A percentile compares a stretch with the other conserved stretches of the same genome.
phyloP scores from a whole-genome alignment of 1,140 invertebrate genomes.

The Atta cephalotes region DNA sequence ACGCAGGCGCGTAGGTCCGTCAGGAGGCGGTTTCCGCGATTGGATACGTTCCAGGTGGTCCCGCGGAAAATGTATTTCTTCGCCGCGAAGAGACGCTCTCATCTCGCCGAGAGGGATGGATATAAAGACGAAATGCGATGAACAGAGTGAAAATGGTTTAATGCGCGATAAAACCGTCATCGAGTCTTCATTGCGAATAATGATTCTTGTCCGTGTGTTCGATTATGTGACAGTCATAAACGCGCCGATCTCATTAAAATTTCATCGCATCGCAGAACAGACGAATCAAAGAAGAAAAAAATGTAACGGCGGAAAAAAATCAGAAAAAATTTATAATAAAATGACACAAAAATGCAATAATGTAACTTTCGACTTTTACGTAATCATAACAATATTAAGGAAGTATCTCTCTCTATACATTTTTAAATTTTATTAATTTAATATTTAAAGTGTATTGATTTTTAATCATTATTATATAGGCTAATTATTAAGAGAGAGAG shows the following conservation, averaged over 20 bases:
- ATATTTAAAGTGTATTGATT: background rate
- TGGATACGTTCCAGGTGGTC: constrained; percentile 77
- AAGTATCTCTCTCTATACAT: background rate
- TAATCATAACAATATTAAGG: background rate
- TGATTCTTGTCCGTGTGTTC: background rate
- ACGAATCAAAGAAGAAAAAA: background rate
- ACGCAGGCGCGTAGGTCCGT: constrained; percentile 17
- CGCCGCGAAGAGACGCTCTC: constrained; percentile 22
- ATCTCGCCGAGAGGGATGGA: constrained; percentile 16
- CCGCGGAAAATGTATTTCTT: constrained; percentile 33
- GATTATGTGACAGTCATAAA: background rate
- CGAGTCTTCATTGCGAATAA: constrained; percentile 53
- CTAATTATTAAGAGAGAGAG: background rate
- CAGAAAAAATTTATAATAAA: background rate
- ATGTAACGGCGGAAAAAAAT: background rate
- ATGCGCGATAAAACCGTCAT: constrained; percentile 77
- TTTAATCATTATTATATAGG: constrained; percentile 11
- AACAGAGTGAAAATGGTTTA: constrained; percentile 80
- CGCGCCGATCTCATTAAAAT: background rate
- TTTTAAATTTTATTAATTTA: background rate
- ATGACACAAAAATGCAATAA: background rate
- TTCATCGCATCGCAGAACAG: background rate
- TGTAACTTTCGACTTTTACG: background rate
- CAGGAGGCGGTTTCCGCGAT: constrained; percentile 48
- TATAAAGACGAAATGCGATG: constrained; percentile 39